phyloP scores from a whole-genome alignment of 53 echinoderm and acorn worm genomes.

The Holothuria leucospilota region DNA sequence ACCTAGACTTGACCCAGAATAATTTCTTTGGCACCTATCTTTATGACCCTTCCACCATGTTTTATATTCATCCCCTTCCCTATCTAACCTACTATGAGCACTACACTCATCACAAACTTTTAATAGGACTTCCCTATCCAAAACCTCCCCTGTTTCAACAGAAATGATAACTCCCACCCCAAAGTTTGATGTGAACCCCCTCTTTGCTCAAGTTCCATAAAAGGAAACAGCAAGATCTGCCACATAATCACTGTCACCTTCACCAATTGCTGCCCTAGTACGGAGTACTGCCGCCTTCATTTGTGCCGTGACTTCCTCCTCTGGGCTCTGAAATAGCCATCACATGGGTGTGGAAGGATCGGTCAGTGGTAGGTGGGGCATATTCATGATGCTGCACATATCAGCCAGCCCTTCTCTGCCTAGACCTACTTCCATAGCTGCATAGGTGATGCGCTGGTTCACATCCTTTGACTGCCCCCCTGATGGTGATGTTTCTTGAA shows the following conservation, averaged over 20 bases:
- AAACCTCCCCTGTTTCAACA: conserved; percentile 41
- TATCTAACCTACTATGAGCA: background rate
- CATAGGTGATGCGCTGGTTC: background rate
- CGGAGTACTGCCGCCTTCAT: too few relatives aligned
- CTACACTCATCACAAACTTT: conserved; percentile 47
- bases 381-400: background rate
- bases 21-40: background rate
- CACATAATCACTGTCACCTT: background rate
- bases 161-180: conserved; percentile 47
- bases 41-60: conserved; percentile 13
- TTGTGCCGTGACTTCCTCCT: background rate
- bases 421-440: conserved; percentile 5
- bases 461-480: conserved; percentile 28
- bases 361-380: background rate
- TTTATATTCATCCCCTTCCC: conserved; percentile 22
- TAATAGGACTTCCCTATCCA: too few relatives aligned
- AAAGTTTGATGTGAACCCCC: conserved; percentile 28
- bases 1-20: background rate
- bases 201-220: conserved; percentile 29
- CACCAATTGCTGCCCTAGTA: background rate
- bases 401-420: background rate
- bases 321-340: background rate
- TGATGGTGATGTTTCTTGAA: background rate
- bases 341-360: background rate
- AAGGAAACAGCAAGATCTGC: background rate